Evolutionary conservation across 2,888 invertebrate species (phyloP), one percentile per base, ranked within the genome.

Genomic region (Hypercompe scribonia): DNA sequence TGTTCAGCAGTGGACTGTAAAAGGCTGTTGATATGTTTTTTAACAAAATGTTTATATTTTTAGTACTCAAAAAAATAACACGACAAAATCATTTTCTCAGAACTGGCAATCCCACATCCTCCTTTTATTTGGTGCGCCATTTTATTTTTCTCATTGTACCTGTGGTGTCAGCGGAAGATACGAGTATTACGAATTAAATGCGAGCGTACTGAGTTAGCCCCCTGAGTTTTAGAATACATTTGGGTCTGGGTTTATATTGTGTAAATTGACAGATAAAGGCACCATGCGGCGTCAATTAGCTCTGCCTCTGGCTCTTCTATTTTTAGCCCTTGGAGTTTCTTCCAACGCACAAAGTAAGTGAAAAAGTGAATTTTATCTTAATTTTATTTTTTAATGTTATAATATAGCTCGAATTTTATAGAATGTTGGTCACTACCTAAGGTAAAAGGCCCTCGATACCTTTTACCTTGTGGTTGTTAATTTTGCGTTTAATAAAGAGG

Each of bases 321-420:
- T 92, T 91, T 87, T 93, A 92, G 89, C 91, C 70, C 84, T 82
- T 78, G 89, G 88, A 84, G 88, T 86, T 86, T 86, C 90, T 74
- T 89, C 89, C 83, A 87, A 87, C 86, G 91, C 91, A 81, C 91
- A 92, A 89, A 91, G 92, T 92, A 87, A 92, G 92, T 91, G 33
- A 34, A 28, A 65, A 18, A 10, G 63, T 24, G n/a, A n/a, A 28
- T 67, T 50, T 65, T 64, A 31, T 21, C 34, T n/a, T 64, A 54
- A 39, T 76, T 58, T 67, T 36, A 46, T 34, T 2, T 64, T 33
- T 36, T 31, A 18, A 31, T 58, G 13, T 63, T 46, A 63, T 31
- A 18, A n/a, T 58, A 42, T 46, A n/a, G 31, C 7, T 21, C 33
- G 34, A 28, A 46, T 36, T 34, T 64, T 8, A 24, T 34, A 46